Evolutionary conservation across 1,140 invertebrate genomes (phyloP).

Genomic region (Fopius arisanus): DNA sequence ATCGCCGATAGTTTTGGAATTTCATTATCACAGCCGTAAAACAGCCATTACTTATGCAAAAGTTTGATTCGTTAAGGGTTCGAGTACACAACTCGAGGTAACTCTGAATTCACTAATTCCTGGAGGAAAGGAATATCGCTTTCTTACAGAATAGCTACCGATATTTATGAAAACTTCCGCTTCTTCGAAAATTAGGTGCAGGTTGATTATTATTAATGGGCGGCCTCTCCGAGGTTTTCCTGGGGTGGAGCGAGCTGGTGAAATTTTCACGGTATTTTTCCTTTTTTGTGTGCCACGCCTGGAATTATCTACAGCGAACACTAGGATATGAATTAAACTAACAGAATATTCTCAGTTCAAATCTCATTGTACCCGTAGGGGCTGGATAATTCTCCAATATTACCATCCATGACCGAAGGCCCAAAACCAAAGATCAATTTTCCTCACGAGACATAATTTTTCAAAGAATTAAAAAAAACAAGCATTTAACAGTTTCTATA

Average conservation of each 20-base stretch:
- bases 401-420: neutral
- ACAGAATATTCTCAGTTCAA: slow-evolving; percentile 3
- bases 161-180: neutral
- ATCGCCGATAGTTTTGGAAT: slow-evolving; percentile 59
- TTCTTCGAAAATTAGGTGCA: neutral
- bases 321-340: slow-evolving; percentile 6
- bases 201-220: too few relatives aligned
- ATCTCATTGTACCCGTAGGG: neutral
- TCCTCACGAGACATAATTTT: too few relatives aligned
- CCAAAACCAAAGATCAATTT: too few relatives aligned
- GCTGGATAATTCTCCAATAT: neutral
- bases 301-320: slow-evolving; percentile 3
- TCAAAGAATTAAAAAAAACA: too few relatives aligned
- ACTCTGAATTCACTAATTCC: neutral
- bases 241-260: neutral
- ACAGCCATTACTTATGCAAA: slow-evolving; percentile 50
- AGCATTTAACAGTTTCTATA: too few relatives aligned
- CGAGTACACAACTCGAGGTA: neutral
- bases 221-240: too few relatives aligned
- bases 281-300: neutral
- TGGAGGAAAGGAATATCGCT: too few relatives aligned
- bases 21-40: slow-evolving; percentile 60
- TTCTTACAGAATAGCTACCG: too few relatives aligned
- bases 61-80: slow-evolving; percentile 35
- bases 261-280: slow-evolving; percentile 19